A percentile compares a stretch with the other conserved stretches of the same genome.
phyloP scores from a whole-genome alignment of 2,888 invertebrate genomes.

The Amaurobius ferox region DNA sequence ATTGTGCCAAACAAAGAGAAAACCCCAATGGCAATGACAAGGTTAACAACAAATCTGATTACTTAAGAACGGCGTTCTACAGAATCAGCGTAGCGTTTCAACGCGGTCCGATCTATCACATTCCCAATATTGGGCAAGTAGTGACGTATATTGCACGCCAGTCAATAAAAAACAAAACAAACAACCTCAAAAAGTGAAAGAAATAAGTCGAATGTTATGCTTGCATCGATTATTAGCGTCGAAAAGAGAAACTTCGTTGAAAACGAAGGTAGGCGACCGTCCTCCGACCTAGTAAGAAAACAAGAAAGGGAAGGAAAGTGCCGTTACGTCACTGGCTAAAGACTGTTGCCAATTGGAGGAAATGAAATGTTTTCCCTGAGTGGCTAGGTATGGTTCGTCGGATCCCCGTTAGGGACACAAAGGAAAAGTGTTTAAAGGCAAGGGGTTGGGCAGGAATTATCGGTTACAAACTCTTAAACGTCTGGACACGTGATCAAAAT shows the following conservation, averaged over 20 bases:
- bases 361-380: slow-evolving; percentile 54
- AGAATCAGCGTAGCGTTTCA: background rate
- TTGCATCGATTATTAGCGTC: slow-evolving; percentile 10
- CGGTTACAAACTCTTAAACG: slow-evolving; percentile 58
- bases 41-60: slow-evolving; percentile 33
- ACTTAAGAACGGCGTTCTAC: background rate
- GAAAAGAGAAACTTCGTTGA: slow-evolving; percentile 36
- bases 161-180: background rate
- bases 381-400: slow-evolving; percentile 63
- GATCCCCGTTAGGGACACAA: slow-evolving; percentile 56
- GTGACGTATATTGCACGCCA: background rate
- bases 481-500: slow-evolving; percentile 34
- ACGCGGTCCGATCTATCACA: background rate
- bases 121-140: slow-evolving; percentile 17
- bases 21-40: slow-evolving; percentile 20
- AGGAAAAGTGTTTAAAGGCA: slow-evolving; percentile 52
- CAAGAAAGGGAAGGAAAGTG: slow-evolving; percentile 40
- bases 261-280: slow-evolving; percentile 64
- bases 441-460: slow-evolving; percentile 56
- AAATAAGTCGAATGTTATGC: slow-evolving; percentile 2
- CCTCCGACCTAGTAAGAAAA: slow-evolving; percentile 62
- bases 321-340: slow-evolving; percentile 58
- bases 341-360: slow-evolving; percentile 71
- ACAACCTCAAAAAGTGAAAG: slow-evolving; percentile 9
- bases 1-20: background rate